A percentile compares a stretch with the other conserved stretches of the same genome.
phyloP scores from a whole-genome alignment of 2,797 vertebrate genomes.

The Buceros bicornis region DNA sequence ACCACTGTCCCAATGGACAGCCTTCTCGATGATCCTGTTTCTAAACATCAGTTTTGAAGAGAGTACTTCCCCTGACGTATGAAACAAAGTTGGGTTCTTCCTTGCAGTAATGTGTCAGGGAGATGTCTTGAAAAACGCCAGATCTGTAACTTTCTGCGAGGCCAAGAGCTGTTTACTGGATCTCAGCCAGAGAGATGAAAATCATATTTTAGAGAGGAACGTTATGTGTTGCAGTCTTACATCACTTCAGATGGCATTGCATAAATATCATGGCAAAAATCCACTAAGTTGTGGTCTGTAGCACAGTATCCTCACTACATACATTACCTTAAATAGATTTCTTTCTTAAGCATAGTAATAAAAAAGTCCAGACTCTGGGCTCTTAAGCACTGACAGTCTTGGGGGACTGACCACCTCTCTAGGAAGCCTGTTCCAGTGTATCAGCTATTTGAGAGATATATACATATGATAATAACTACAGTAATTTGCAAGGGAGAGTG shows the following conservation, averaged over 20 bases:
- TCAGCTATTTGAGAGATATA: neutral
- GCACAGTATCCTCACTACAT: neutral
- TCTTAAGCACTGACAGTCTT: neutral
- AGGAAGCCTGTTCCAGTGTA: neutral
- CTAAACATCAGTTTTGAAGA: neutral
- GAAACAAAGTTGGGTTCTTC: neutral
- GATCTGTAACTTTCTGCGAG: neutral
- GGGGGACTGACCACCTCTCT: neutral
- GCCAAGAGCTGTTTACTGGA: neutral
- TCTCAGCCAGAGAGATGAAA: neutral
- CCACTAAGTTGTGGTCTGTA: neutral
- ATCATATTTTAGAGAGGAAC: neutral
- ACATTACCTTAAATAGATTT: neutral
- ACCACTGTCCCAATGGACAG: neutral
- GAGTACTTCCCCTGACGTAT: neutral
- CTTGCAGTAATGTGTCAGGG: neutral
- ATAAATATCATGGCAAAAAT: slow-evolving; percentile 11
- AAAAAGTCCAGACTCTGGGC: neutral
- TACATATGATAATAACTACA: neutral
- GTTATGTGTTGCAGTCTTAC: neutral
- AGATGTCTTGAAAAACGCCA: neutral
- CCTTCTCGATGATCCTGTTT: neutral
- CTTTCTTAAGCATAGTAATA: neutral
- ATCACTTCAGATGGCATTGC: neutral
- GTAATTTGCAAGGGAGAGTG: neutral